These are phyloP conservation scores for Barnardius zonarius DNA, from an alignment of 2,113 vertebrate genomes.

Conservation along the genomic window DNA sequence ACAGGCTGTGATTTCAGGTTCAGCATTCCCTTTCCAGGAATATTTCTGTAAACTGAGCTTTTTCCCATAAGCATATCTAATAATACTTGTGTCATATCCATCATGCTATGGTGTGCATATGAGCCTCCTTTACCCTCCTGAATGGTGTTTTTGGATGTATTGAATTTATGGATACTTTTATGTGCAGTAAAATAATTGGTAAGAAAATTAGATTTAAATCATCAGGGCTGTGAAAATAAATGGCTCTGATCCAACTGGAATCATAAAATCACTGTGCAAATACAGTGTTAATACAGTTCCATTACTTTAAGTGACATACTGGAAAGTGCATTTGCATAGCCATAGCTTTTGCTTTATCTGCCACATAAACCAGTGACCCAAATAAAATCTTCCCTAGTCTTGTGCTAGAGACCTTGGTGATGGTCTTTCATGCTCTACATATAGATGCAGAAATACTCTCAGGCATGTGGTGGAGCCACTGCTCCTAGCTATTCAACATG, in stretches of 20 bases:
- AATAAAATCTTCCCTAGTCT: neutral
- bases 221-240: neutral
- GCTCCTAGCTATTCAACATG: fast-evolving
- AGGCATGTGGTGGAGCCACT: neutral
- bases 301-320: neutral
- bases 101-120: neutral
- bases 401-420: neutral
- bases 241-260: neutral
- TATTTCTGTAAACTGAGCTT: neutral
- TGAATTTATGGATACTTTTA: neutral
- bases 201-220: neutral
- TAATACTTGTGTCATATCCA: neutral
- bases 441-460: neutral
- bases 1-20: neutral
- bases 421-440: neutral
- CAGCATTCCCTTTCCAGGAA: neutral
- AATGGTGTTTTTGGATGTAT: neutral
- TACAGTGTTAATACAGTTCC: neutral
- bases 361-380: neutral
- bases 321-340: neutral
- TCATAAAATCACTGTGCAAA: neutral
- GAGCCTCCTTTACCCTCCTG: neutral
- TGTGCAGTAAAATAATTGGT: neutral
- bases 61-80: neutral
- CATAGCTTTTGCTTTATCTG: neutral